Evolutionary conservation across 2,888 invertebrate species (phyloP).

Genomic region (Ischnus inquisitorius): DNA sequence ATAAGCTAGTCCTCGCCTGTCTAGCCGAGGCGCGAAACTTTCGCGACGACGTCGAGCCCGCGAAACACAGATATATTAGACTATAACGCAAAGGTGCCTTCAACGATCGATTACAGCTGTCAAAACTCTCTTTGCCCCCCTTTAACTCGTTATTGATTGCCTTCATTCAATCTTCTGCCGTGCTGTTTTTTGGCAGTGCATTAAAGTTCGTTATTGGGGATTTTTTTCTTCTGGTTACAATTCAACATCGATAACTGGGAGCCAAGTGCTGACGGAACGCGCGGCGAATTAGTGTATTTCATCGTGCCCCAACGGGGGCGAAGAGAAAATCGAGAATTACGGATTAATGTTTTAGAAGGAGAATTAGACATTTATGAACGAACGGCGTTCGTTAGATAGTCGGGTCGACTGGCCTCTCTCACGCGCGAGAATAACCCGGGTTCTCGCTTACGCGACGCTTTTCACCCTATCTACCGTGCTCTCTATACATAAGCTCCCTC

Average conservation of each 20-base stretch:
- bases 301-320: neutral
- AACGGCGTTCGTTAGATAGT: slow-evolving; percentile 19
- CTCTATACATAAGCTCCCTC: slow-evolving; percentile 14
- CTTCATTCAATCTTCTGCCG: neutral
- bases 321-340: slow-evolving; percentile 19
- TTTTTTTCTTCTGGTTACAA: neutral
- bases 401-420: slow-evolving; percentile 18
- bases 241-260: neutral
- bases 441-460: slow-evolving; percentile 65
- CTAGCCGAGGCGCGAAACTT: slow-evolving; percentile 6
- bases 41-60: neutral
- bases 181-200: neutral
- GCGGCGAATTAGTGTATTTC: neutral
- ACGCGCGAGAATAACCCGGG: neutral
- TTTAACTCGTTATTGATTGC: slow-evolving; percentile 16
- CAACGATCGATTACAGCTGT: slow-evolving; percentile 21
- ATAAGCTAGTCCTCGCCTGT: slow-evolving; percentile 23
- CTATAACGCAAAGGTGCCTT: too few relatives aligned
- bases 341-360: slow-evolving; percentile 25
- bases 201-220: too few relatives aligned
- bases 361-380: slow-evolving; percentile 54
- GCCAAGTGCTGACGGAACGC: neutral
- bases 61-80: neutral
- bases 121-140: neutral
- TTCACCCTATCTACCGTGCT: slow-evolving; percentile 53